Conservation (phyloP, 2,113 vertebrate genomes). For the Parus major region DNA sequence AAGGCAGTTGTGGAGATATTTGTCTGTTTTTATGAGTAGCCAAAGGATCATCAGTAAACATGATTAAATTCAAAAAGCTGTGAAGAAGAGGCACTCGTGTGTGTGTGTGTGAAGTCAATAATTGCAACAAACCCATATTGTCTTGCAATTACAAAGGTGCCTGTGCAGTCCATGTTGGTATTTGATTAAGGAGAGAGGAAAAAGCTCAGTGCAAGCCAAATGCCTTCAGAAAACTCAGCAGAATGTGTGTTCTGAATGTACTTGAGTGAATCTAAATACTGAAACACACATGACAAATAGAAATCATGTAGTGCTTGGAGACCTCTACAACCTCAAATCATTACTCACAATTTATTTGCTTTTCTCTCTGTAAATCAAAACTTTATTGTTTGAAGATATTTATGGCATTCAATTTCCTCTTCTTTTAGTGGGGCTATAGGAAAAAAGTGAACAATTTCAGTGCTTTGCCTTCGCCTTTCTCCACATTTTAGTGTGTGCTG, state of each 20-base stretch:
- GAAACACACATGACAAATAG: background rate
- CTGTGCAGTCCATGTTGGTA: background rate
- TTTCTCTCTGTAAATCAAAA: constrained; percentile 18
- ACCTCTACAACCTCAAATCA: background rate
- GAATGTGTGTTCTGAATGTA: constrained; percentile 41
- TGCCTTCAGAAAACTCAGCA: background rate
- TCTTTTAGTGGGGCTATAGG: background rate
- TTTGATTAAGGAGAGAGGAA: background rate
- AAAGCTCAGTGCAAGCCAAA: background rate
- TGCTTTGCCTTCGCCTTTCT: background rate
- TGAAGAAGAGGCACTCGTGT: background rate
- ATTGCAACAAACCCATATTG: background rate
- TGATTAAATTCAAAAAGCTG: constrained; percentile 10
- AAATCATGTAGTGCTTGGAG: background rate
- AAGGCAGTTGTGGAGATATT: background rate
- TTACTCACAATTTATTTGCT: constrained; percentile 38
- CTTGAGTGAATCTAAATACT: constrained; percentile 46
- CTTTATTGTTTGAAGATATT: constrained; percentile 34
- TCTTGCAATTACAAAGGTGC: background rate
- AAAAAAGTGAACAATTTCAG: background rate
- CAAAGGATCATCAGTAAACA: constrained; percentile 32
- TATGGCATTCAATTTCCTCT: constrained; percentile 15
- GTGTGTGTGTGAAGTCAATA: background rate
- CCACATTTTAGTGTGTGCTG: background rate
- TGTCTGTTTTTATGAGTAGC: background rate